Conservation (phyloP, 2,797 vertebrate genomes). For the Gallirallus australis region DNA sequence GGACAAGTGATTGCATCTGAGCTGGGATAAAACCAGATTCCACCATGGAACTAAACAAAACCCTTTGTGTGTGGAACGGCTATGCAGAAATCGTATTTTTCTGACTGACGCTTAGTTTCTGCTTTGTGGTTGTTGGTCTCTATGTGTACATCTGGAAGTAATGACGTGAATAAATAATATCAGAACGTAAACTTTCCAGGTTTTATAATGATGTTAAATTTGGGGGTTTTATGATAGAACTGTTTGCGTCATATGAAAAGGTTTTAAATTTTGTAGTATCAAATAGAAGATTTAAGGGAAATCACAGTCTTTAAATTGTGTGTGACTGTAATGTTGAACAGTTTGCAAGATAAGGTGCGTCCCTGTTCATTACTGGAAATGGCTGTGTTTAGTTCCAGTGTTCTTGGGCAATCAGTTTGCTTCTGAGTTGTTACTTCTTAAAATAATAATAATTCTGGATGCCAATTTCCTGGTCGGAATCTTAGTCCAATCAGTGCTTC, state of each 20-base stretch:
- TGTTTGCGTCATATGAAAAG: not conserved
- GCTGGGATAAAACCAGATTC: not conserved
- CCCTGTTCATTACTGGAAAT: not conserved
- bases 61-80: not conserved
- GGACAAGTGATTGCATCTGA: conserved; percentile 4
- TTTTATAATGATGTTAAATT: not conserved
- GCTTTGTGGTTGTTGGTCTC: conserved; percentile 13
- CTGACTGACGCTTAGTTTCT: not conserved
- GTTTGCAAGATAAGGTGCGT: not conserved
- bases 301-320: not conserved
- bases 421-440: not conserved
- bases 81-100: not conserved
- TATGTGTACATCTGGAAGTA: conserved; percentile 27
- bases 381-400: not conserved
- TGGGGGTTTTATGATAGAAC: not conserved
- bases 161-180: conserved; percentile 42
- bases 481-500: not conserved
- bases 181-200: conserved; percentile 38
- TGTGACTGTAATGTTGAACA: not conserved
- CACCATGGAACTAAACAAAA: not conserved
- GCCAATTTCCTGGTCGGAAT: not conserved
- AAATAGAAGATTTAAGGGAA: not conserved
- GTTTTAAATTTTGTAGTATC: not conserved
- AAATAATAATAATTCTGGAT: not conserved
- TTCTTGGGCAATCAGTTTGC: not conserved